Evolutionary conservation across 2,797 vertebrate genomes (phyloP).

Genomic region (Notamacropus eugenii): DNA sequence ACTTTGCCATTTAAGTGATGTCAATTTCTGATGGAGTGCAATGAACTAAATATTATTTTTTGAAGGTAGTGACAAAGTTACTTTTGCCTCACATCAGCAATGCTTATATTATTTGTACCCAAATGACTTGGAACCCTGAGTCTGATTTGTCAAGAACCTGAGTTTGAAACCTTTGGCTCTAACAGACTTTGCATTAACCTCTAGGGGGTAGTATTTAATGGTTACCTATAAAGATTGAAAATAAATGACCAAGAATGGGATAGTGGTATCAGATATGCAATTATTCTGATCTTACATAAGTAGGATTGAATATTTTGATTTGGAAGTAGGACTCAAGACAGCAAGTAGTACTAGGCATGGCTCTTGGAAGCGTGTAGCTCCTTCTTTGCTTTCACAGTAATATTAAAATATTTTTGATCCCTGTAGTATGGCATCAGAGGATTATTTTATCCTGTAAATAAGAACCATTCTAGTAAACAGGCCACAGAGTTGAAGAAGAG

Average conservation of each 20-base stretch:
- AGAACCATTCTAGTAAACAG: neutral
- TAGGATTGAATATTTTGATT: neutral
- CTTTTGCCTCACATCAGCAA: neutral
- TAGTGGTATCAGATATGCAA: neutral
- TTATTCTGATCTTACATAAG: neutral
- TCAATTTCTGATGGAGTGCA: constrained; percentile 41
- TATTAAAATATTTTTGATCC: neutral
- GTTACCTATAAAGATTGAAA: neutral
- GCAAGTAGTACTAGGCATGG: neutral
- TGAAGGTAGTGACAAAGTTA: constrained; percentile 25
- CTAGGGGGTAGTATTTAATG: neutral
- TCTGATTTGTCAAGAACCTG: constrained; percentile 14
- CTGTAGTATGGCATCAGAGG: neutral
- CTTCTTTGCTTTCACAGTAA: constrained; percentile 35
- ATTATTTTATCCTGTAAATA: constrained; percentile 34
- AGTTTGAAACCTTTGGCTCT: constrained; percentile 6
- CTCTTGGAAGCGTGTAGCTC: neutral
- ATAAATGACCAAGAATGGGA: neutral
- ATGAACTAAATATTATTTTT: constrained; percentile 40
- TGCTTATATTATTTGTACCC: constrained; percentile 48
- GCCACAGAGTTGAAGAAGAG: neutral
- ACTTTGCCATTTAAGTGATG: constrained; percentile 49
- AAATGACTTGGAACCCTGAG: constrained; percentile 27
- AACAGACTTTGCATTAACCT: neutral
- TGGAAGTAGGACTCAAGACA: neutral